Base-by-base conservation (phyloP, 2,888 invertebrate genomes). In the Apotomis capreana region DNA sequence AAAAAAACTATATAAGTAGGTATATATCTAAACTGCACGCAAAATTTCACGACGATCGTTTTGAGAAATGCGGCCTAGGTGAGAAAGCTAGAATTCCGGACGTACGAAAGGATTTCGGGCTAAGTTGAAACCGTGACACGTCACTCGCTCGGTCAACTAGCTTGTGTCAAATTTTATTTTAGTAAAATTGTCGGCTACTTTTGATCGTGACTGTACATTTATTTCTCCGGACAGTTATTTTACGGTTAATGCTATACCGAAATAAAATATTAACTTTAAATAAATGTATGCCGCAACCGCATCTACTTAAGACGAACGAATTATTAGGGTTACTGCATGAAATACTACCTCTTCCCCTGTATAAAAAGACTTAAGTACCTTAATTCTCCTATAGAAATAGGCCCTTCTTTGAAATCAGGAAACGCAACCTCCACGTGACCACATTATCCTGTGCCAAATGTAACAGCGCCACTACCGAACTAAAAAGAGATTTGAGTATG, bases 201-300 rank as follows among this genome's bases (percentile, higher is more conserved):
- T 26, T 26, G 26, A 26, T 26, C 2, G 2, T 26, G 26, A 49
- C 10, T 49, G 26, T 49, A 49, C 49, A 8, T 9, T 49, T 10
- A 10, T 9, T 49, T 9, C 9, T 49, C 49, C 49, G 49, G 10
- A 49, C 8, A 49, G 49, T 49, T 49, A 49, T 49, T 49, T 10
- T 49, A 49, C 49, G 10, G 49, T 49, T 49, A 49, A 49, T 49
- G 9, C 49, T 49, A 10, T 49, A 49, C 49, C 8, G 10, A 49
- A 49, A 49, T 49, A 49, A 49, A 49, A 49, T 49, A 49, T 49
- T 49, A 49, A 49, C 49, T 49, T 49, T 49, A 49, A 49, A 49
- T 49, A 49, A 49, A 49, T 49, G 49, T 10, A 3, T 10, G 10
- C 49, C 49, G 49, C 49, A 49, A 10, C 49, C 8, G 49, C 49